These are phyloP conservation scores for Hippocampus zosterae DNA, from an alignment of 2,113 vertebrate species.

Conservation along the genomic window DNA sequence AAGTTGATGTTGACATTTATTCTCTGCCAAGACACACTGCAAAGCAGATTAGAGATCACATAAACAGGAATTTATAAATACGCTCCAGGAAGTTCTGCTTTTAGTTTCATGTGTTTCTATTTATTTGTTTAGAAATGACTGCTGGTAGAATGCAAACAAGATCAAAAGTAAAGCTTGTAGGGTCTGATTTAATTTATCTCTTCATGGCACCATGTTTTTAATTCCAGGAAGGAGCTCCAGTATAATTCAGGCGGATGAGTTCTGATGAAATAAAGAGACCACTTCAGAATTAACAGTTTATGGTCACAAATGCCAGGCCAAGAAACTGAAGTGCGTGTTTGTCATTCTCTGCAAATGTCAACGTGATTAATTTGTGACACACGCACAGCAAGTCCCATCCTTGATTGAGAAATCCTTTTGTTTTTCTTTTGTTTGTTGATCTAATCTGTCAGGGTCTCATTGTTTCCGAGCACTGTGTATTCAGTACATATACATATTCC, in stretches of 20 bases:
- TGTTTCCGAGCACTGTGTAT: neutral
- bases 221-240: neutral
- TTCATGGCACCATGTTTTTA: neutral
- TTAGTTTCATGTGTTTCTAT: neutral
- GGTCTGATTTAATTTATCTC: neutral
- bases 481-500: too few relatives aligned
- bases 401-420: too few relatives aligned
- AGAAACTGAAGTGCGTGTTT: too few relatives aligned
- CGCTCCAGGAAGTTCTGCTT: neutral
- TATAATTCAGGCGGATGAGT: neutral
- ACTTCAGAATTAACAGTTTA: too few relatives aligned
- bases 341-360: neutral
- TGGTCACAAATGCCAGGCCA: too few relatives aligned
- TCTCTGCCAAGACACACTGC: neutral
- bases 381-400: too few relatives aligned
- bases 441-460: neutral
- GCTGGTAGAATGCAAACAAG: neutral
- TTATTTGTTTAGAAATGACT: neutral
- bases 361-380: neutral
- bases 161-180: neutral
- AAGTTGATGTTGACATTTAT: neutral
- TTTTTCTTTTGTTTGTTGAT: neutral
- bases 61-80: constrained; percentile 1
- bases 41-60: neutral
- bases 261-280: neutral